Evolutionary conservation across 2,888 invertebrate genomes (phyloP).

Genomic region (Sphinx pinastri): DNA sequence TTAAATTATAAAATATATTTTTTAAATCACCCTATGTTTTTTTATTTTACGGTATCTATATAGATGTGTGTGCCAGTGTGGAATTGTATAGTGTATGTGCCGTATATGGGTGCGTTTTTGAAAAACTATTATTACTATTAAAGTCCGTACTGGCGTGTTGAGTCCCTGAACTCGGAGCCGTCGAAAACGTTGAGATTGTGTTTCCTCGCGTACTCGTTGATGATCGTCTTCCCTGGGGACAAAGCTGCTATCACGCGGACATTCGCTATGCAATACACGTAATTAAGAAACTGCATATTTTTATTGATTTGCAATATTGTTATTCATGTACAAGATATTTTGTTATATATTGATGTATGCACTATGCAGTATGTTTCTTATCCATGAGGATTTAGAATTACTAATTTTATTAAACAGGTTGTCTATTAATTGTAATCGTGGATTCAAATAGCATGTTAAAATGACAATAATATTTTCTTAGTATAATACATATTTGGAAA

Average conservation of each 20-base stretch:
- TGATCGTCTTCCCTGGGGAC: constrained; percentile 87
- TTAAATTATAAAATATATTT: too few relatives aligned
- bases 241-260: constrained; percentile 59
- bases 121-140: constrained; percentile 85
- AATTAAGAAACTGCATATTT: constrained; percentile 22
- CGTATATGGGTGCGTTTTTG: constrained; percentile 46
- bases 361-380: too few relatives aligned
- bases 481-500: too few relatives aligned
- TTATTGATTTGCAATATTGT: not conserved
- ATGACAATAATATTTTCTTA: too few relatives aligned
- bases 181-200: constrained; percentile 91
- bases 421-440: too few relatives aligned
- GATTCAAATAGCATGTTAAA: too few relatives aligned
- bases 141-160: constrained; percentile 92
- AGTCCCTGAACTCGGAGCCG: constrained; percentile 89
- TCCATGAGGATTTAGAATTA: not conserved
- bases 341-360: too few relatives aligned
- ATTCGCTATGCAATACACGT: constrained; percentile 37
- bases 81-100: constrained; percentile 26
- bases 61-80: constrained; percentile 43
- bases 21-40: too few relatives aligned
- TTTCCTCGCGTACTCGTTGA: constrained; percentile 89
- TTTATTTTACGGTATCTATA: too few relatives aligned
- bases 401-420: not conserved
- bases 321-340: too few relatives aligned